Base-by-base conservation (phyloP, 1,140 invertebrate species). In the Drosophila mayri region DNA sequence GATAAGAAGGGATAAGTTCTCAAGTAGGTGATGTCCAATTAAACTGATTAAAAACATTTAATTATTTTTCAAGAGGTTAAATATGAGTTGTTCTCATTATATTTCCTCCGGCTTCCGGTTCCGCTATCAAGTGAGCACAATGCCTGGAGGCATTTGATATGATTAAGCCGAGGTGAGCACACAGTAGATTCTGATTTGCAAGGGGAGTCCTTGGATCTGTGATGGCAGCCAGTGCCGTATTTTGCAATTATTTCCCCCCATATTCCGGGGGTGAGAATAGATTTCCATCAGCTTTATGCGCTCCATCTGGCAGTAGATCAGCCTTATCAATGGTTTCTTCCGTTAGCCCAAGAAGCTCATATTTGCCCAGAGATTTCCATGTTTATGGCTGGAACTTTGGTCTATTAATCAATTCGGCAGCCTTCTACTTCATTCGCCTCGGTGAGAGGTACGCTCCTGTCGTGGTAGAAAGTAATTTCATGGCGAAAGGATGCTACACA, bases 401-500 rank as follows among this genome's bases (percentile, higher is more conserved):
- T 71, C 43, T 41, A 71, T 72, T 72, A 72, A 72, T 72, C 68
- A 72, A 60, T 72, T 59, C 52, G 30, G n/a, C 12, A 28, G 32
- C 20, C 18, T 37, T 54, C 32, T 16, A 0, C 10, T 16, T 1
- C 4, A 20, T 9, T 11, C 35, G 49, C 25, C 25, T 8, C 35
- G 1, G 14, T 25, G 14, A 25, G 20, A 43, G 28, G 35, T 16
- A 16, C 35, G 30, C 38, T 20, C n/a, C 52, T 64, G 52, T 60
- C 16, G 54, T 16, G 14, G 9, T 8, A 16, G 62, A 65, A 59
- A 49, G 77, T 65, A 70, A 85, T 85, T 85, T 63, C 46, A 68
- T 58, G 77, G 55, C 81, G 81, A 77, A 84, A 85, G 81, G 67
- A 81, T 84, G 73, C 81, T 54, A 62, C 77, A 77, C 81, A 76